Percentiles rank a stretch among this genome's conserved stretches.
phyloP scores from a whole-genome alignment of 2,888 invertebrate species.

The Beris chalybata region DNA sequence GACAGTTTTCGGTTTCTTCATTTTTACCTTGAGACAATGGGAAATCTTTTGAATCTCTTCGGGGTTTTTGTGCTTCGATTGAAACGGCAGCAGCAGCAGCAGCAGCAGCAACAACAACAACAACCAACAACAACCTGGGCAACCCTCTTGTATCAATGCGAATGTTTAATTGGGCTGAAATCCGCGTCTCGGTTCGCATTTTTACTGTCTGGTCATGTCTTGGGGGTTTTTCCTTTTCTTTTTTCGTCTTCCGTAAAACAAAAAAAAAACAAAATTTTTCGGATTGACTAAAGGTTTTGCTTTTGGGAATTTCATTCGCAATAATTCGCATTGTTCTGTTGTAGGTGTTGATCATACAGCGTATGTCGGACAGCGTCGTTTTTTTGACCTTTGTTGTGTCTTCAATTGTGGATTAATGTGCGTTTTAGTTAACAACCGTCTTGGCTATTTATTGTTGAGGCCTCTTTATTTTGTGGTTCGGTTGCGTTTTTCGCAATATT shows the following conservation, averaged over 20 bases:
- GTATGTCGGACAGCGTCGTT: neutral
- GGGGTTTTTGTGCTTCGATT: constrained; percentile 8
- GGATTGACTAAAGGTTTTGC: constrained; percentile 7
- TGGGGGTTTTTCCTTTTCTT: constrained; percentile 2
- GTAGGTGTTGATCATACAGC: constrained; percentile 23
- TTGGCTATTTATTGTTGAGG: constrained; percentile 2
- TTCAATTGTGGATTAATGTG: neutral
- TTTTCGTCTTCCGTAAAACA: neutral
- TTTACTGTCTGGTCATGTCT: constrained; percentile 9
- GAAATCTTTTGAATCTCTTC: constrained; percentile 18
- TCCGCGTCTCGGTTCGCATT: constrained; percentile 33
- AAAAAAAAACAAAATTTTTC: neutral
- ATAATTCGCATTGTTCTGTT: constrained; percentile 13
- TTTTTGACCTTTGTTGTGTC: constrained; percentile 1
- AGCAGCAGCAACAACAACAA: too few species aligned
- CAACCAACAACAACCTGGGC: too few species aligned
- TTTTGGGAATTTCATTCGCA: neutral
- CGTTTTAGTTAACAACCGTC: neutral
- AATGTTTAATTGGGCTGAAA: constrained; percentile 40
- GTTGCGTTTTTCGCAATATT: neutral
- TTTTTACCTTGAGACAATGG: constrained; percentile 25
- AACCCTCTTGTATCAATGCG: constrained; percentile 26
- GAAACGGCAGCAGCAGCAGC: constrained; percentile 9
- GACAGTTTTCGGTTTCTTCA: constrained; percentile 17
- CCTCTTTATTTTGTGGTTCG: neutral